Conservation (phyloP, 1,140 invertebrate genomes). For the Philotrypesis tridentata region DNA sequence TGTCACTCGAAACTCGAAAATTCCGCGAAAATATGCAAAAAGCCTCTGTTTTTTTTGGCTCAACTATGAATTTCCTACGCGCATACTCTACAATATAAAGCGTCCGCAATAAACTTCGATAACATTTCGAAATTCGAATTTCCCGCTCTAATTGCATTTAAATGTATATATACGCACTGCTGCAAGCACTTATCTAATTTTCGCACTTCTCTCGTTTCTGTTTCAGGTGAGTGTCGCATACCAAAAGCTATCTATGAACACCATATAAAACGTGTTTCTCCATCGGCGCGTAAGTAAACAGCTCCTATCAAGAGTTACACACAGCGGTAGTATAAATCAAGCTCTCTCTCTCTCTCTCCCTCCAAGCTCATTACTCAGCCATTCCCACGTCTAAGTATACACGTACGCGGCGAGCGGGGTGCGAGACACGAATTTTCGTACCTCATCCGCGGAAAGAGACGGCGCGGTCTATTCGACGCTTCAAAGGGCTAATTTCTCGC, state of each 20-base stretch:
- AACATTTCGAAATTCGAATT: too few species aligned
- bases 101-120: background rate
- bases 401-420: background rate
- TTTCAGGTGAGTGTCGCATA: conserved; percentile 37
- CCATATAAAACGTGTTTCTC: background rate
- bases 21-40: background rate
- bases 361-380: background rate
- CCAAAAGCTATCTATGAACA: too few species aligned
- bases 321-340: background rate
- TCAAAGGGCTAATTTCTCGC: background rate
- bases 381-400: background rate
- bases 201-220: background rate
- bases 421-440: background rate
- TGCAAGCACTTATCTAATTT: background rate
- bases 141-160: background rate
- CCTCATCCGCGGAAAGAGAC: background rate
- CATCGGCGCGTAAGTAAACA: background rate
- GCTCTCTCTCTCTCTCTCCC: too few species aligned
- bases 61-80: too few species aligned
- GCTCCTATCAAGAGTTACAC: background rate
- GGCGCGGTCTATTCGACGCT: background rate
- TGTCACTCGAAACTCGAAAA: background rate
- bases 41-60: too few species aligned
- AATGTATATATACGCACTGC: too few species aligned
- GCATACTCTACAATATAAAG: too few species aligned